Base-by-base conservation (phyloP, 2,113 vertebrate genomes). In the Carassius gibelio region DNA sequence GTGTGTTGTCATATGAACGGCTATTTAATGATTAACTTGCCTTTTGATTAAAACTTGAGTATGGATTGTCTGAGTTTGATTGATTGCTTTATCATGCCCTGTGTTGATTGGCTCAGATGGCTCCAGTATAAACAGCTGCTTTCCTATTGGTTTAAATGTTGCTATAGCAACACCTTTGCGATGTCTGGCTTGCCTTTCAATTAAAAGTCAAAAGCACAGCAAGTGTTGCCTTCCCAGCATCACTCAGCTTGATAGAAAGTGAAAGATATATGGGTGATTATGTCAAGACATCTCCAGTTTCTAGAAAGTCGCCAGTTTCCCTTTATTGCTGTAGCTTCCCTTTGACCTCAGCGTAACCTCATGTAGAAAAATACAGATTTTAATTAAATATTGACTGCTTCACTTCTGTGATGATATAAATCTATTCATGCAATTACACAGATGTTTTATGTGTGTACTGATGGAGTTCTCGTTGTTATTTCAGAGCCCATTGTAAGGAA, bases 401-500 rank as follows among this genome's bases (percentile, higher is more conserved):
- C 34, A 1, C 11, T 4, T 14, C n/a, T 19, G 2, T 36, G 50
- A 30, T 5, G 9, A 42, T 36, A 42, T 79, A 61, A 42, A 62
- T 79, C 76, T 61, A 61, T 79, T 59, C 75, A 48, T 84, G 78
- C 74, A 57, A 75, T 82, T 77, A 48, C 66, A 57, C 52, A 15
- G 64, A 36, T 30, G 45, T 26, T 23, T 21, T 79, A 11, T 74
- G 38, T 72, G 61, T 64, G 64, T 62, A n/a, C 50, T 52, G 45
- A 61, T 57, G 89, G 62, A 86, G 89, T 86, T 90, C 15, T 62
- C 66, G 61, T 36, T 85, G 2, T 93, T 83, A 89, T 85, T 92
- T 87, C 94, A 97, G 94, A 94, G 89, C 95, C 95, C 14, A 96
- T 97, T 87, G 95, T 97, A 93, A 96, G 95, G 95, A 96, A 96